Percentiles rank a stretch among this genome's conserved stretches.
Conservation (phyloP, 2,797 vertebrate genomes). For the Triplophysa yarkandensis region DNA sequence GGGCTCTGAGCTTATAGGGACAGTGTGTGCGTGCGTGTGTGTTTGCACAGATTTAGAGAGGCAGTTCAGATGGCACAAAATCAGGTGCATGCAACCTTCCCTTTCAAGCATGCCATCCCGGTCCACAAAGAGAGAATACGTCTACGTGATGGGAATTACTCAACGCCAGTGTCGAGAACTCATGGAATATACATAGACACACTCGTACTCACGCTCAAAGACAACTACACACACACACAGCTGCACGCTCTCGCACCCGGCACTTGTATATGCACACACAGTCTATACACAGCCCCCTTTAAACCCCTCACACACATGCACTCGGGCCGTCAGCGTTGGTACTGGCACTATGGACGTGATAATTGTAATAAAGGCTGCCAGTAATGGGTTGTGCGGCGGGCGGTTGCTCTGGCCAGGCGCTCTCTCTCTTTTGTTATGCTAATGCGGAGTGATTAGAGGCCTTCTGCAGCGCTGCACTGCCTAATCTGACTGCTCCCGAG, state of each 20-base stretch:
- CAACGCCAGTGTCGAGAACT: constrained; percentile 12
- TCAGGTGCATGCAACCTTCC: constrained; percentile 42
- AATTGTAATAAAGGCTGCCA: constrained; percentile 64
- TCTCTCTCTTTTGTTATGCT: constrained; percentile 62
- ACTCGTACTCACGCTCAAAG: neutral
- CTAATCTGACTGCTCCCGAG: constrained; percentile 57
- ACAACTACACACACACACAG: constrained; percentile 45
- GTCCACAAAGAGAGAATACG: constrained; percentile 48
- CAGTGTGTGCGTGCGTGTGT: constrained; percentile 23
- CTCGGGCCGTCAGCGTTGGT: constrained; percentile 49
- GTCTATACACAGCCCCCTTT: constrained; percentile 33
- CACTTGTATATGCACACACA: constrained; percentile 43
- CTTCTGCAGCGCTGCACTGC: constrained; percentile 57
- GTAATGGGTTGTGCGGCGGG: constrained; percentile 60
- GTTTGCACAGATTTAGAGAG: constrained; percentile 8
- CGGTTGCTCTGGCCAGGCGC: constrained; percentile 52
- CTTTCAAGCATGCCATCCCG: constrained; percentile 38
- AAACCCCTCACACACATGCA: constrained; percentile 35
- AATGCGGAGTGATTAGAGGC: constrained; percentile 62
- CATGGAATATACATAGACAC: constrained; percentile 41
- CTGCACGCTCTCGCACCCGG: constrained; percentile 32
- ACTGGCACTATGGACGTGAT: constrained; percentile 60
- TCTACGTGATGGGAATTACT: constrained; percentile 42
- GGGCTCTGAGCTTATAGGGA: constrained; percentile 48
- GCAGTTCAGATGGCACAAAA: constrained; percentile 29